These are phyloP conservation scores for Phlogophora meticulosa DNA, from an alignment of 2,888 invertebrate species.

Conservation along the genomic window DNA sequence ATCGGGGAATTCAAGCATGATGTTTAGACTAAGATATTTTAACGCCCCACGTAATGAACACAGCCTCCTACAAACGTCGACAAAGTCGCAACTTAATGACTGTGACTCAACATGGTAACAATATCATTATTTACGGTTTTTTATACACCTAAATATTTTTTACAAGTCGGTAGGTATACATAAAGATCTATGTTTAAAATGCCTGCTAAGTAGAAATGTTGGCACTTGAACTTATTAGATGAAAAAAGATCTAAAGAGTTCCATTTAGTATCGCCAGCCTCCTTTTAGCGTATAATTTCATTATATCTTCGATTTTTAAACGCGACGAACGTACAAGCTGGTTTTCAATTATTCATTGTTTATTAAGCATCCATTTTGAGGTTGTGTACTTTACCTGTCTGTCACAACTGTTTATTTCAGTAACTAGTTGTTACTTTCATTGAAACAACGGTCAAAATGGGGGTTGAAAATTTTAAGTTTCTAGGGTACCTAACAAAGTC, in stretches of 20 bases:
- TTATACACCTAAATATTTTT: not conserved
- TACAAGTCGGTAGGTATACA: not conserved
- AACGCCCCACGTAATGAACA: not conserved
- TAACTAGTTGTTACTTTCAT: too few relatives aligned
- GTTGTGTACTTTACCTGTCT: too few relatives aligned
- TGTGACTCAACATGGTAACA: constrained; percentile 40
- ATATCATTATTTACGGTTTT: constrained; percentile 22
- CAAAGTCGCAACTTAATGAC: constrained; percentile 37
- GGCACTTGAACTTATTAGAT: not conserved
- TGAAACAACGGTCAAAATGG: too few relatives aligned
- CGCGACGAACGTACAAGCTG: not conserved
- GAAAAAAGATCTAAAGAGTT: not conserved
- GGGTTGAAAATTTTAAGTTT: too few relatives aligned
- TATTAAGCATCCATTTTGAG: constrained; percentile 5
- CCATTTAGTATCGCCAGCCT: constrained; percentile 16
- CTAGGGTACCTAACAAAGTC: too few relatives aligned
- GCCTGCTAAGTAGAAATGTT: not conserved
- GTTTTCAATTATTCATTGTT: constrained; percentile 12
- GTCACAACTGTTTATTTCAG: too few relatives aligned
- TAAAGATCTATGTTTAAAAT: not conserved
- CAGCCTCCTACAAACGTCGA: constrained; percentile 13
- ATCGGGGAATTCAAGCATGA: too few relatives aligned
- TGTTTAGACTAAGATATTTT: constrained; percentile 1
- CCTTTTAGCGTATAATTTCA: constrained; percentile 16
- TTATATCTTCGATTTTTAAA: constrained; percentile 34